Evolutionary conservation across 2,888 invertebrate species (phyloP), one percentile per base, ranked within the genome.

Genomic region (Microctonus brassicae): DNA sequence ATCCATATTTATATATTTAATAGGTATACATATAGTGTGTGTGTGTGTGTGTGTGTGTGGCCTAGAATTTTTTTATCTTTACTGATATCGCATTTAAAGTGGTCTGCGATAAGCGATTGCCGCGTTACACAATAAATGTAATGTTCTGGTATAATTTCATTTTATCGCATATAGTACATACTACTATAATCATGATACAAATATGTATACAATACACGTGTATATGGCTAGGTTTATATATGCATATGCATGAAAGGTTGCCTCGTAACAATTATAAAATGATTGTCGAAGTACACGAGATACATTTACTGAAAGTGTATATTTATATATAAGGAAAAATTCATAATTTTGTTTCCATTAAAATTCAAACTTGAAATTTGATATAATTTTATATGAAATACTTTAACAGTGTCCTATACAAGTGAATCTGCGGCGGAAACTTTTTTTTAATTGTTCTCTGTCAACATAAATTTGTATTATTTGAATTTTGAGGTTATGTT

Each of bases 121-220:
- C 26, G n/a, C n/a, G n/a, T 34, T 60, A 63, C 47, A 69, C 69
- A 53, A 67, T 67, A 42, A 67, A 66, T 66, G 42, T 67, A 67
- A 67, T 58, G 42, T 58, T 42, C 67, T n/a, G 17, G 58, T 58
- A 67, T 67, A 67, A 60, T 67, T 67, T 47, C 42, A n/a, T 42
- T 67, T 67, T 67, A 67, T 58, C 67, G 67, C 17, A 20, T 17
- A 20, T 17, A 7, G 17, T 24, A 17, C 34, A 9, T 61, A 61
- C 22, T 33, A 36, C 22, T 47, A 47, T 47, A 17, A 47, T 47
- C 47, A 47, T 47, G 7, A 7, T 20, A 17, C 47, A 47, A 17
- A 47, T 47, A 4, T 47, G 17, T n/a, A 17, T 47, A 20, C n/a
- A n/a, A n/a, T n/a, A n/a, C n/a, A n/a, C n/a, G n/a, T 3, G 29